Conservation (phyloP, 2,113 vertebrate genomes). For the Myanophis thanlyinensis region DNA sequence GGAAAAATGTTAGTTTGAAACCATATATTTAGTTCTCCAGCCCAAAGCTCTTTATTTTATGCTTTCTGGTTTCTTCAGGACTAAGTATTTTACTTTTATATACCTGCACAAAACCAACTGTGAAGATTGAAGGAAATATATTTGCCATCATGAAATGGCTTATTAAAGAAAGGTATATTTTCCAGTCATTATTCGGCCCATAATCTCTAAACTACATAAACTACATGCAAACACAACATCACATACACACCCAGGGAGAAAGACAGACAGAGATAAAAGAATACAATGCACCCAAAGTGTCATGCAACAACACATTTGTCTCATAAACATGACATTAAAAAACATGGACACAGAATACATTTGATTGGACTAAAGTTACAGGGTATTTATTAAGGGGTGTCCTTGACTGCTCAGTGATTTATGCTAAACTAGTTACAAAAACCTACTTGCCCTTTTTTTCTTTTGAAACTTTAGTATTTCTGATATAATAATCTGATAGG, state of each 20-base stretch:
- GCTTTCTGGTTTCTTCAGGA: constrained; percentile 51
- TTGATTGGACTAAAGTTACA: constrained; percentile 52
- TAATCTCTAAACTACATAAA: constrained; percentile 25
- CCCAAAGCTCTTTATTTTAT: constrained; percentile 59
- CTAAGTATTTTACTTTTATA: constrained; percentile 46
- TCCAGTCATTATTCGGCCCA: constrained; percentile 57
- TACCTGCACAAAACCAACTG: constrained; percentile 56
- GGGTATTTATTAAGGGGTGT: constrained; percentile 46
- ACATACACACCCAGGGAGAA: not conserved
- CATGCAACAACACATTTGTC: constrained; percentile 33
- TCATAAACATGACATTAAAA: constrained; percentile 36
- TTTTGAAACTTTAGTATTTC: constrained; percentile 60
- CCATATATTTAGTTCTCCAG: constrained; percentile 55
- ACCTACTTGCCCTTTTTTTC: constrained; percentile 54
- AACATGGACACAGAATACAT: constrained; percentile 33
- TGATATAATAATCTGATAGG: constrained; percentile 61
- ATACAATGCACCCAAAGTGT: constrained; percentile 49
- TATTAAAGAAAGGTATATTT: constrained; percentile 42
- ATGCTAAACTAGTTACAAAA: constrained; percentile 59
- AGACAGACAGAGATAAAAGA: not conserved
- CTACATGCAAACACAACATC: not conserved
- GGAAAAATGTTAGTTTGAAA: constrained; percentile 58
- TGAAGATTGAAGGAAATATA: constrained; percentile 59
- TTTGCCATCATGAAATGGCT: constrained; percentile 54
- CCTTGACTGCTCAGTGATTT: constrained; percentile 50